Evolutionary conservation across 2,888 invertebrate species (phyloP), one percentile per base, ranked within the genome.

Genomic region (Falcaria lacertinaria): DNA sequence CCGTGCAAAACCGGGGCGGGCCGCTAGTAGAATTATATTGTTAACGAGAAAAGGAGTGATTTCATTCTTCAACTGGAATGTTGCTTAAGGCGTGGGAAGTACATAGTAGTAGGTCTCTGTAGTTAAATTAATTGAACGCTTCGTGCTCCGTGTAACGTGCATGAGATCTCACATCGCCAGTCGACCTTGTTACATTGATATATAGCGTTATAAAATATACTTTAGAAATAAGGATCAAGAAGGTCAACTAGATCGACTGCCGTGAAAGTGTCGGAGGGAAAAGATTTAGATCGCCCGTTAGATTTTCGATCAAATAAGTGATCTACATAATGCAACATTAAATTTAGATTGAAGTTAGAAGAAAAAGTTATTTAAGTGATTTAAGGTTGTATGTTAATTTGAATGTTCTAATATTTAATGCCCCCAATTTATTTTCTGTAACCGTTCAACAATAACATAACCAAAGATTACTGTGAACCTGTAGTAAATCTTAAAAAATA

Each of bases 51-150:
- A 14, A 44, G 38, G 44, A 43, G 41, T 48, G 45, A 53, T 54
- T 54, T 52, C 48, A 53, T 54, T 39, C 47, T 34, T 42, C 34
- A 34, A 42, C 37, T 47, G 56, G 60, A 63, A 65, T 65, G 55
- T 42, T 50, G 55, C n/a, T 57, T 54, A 54, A 57, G 60, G 78
- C 83, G 85, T 84, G 84, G 84, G 85, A 82, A 78, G 83, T 59
- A 48, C 37, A n/a, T 46, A 62, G 62, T 58, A 60, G 66, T 64
- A 65, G 64, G 66, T 57, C 62, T 57, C 62, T 50, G 60, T 69
- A 69, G 76, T 83, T 80, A 73, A 67, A 80, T 73, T 80, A 83
- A 85, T 83, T 84, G 80, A 79, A 69, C 19, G 19, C 19, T 19
- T 19, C n/a, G n/a, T 63, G 61, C 60, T 53, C 63, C 46, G 65